phyloP scores from a whole-genome alignment of 2,113 vertebrate genomes.

The Hippocampus mohnikei region DNA sequence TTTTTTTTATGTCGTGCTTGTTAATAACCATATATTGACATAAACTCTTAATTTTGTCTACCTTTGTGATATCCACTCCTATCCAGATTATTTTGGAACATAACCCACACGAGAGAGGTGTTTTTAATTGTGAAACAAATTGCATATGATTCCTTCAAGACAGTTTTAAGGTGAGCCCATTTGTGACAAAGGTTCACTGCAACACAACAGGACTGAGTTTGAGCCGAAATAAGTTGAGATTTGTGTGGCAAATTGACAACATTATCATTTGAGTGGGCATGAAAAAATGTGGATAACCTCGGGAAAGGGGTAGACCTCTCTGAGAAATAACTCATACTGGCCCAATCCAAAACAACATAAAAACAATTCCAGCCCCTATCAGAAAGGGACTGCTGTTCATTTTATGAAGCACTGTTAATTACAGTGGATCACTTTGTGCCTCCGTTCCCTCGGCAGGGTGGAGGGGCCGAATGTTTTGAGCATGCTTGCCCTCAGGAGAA shows the following conservation, averaged over 20 bases:
- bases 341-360: constrained; percentile 32
- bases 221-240: background rate
- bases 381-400: constrained; percentile 50
- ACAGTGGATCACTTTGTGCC: constrained; percentile 50
- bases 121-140: too few relatives aligned
- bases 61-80: too few relatives aligned
- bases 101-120: too few relatives aligned
- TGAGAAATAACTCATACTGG: constrained; percentile 33
- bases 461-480: constrained; percentile 47
- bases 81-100: too few relatives aligned
- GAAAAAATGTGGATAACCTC: constrained; percentile 26
- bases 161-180: background rate
- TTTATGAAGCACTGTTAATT: constrained; percentile 64
- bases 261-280: background rate
- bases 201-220: background rate
- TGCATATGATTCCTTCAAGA: too few relatives aligned
- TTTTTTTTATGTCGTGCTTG: too few relatives aligned
- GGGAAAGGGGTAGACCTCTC: constrained; percentile 9
- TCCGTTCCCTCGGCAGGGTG: constrained; percentile 55
- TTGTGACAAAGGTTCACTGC: background rate
- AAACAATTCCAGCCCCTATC: constrained; percentile 51
- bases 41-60: too few relatives aligned
- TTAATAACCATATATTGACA: too few relatives aligned
- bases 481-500: constrained; percentile 57
- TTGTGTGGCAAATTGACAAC: constrained; percentile 12